Evolutionary conservation across 2,888 invertebrate species (phyloP), one percentile per base, ranked within the genome.

Genomic region (Eupithecia insigniata): DNA sequence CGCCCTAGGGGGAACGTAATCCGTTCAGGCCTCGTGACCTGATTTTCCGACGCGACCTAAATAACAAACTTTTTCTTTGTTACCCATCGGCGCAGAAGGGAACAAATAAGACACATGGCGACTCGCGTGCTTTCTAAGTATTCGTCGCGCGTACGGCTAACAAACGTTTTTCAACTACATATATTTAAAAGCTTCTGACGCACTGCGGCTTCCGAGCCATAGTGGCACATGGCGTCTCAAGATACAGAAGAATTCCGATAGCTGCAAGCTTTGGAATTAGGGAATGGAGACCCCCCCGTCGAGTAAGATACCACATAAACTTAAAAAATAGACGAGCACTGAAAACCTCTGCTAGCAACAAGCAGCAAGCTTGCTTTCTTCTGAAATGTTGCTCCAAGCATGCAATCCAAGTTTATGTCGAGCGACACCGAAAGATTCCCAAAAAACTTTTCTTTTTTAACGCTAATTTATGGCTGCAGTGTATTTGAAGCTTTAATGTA

Each of bases 11-110:
- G 30, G 64, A 30, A 26, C 14, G 67, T 85, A 83, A 84, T 84
- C 83, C 80, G 79, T 82, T 83, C 79, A 74, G 81, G 78, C 43
- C 76, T 81, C 83, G 82, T 85, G 85, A 85, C 87, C 87, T 77
- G 80, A 81, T 83, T 84, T 67, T 51, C 30, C 46, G 66, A 78
- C 79, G 70, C 73, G 78, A 77, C 78, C 80, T 79, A 79, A 75
- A 81, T 78, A 79, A 75, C 62, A 78, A 78, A 78, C 72, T 79
- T 78, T 72, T 78, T 74, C 81, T 79, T 83, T 79, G 79, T 77
- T 78, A 77, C 68, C 76, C 71, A 67, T 77, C 71, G 65, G 74
- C 69, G 70, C 68, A 71, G 72, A 75, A 70, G 69, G 69, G 72
- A 74, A 74, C 73, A 76, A 77, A 76, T 75, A 71, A 76, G 72